Percentiles rank a stretch among this genome's conserved stretches.
phyloP scores from a whole-genome alignment of 1,140 invertebrate genomes.

The Rhagoletis zephyria region DNA sequence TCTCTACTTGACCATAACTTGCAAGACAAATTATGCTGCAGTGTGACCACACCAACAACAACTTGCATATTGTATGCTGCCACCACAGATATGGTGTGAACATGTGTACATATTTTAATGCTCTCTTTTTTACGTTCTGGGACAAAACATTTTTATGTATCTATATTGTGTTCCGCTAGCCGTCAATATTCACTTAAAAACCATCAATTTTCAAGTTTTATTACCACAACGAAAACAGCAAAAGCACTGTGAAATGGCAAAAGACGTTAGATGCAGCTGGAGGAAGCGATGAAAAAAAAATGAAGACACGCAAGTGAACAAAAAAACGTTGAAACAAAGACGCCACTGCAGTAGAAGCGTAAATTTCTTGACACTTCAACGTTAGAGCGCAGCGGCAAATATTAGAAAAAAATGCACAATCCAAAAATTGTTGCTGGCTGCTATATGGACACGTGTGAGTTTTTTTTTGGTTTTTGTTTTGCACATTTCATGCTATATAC shows the following conservation, averaged over 20 bases:
- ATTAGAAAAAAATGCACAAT: neutral
- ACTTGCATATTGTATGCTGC: neutral
- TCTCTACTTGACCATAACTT: neutral
- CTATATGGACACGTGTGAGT: too few species aligned
- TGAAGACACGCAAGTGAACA: neutral
- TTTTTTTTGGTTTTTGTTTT: neutral
- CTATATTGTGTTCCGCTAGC: constrained; percentile 1
- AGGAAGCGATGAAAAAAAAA: neutral
- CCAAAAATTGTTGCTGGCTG: neutral
- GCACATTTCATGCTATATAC: neutral
- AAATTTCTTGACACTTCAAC: constrained; percentile 42
- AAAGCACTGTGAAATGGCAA: constrained; percentile 13
- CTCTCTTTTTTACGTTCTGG: neutral
- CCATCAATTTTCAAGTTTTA: constrained; percentile 52
- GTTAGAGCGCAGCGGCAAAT: neutral
- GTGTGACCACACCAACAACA: neutral
- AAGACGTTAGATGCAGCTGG: neutral
- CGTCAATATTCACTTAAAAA: constrained; percentile 48
- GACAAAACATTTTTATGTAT: neutral
- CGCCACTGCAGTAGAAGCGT: neutral
- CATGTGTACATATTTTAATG: too few species aligned
- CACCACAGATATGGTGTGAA: neutral
- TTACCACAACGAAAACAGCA: constrained; percentile 33
- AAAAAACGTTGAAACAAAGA: constrained; percentile 33
- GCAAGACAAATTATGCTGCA: neutral